Evolutionary conservation across 1,140 invertebrate genomes (phyloP).

Genomic region (Radopholus similis): DNA sequence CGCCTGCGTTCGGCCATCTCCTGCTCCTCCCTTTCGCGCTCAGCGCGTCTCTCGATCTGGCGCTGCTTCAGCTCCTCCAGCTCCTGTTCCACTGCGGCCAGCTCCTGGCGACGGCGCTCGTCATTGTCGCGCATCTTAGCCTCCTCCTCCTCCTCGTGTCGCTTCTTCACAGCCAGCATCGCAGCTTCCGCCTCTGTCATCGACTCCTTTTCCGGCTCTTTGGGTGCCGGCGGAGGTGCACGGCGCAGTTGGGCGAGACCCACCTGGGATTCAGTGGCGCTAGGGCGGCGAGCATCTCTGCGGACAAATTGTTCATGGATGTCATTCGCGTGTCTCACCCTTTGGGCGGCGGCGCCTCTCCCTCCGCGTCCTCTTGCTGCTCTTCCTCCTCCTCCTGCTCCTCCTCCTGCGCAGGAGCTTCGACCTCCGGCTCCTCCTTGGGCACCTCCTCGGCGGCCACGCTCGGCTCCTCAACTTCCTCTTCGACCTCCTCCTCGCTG

Average conservation of each 20-base stretch:
- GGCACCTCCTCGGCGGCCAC: slow-evolving; percentile 18
- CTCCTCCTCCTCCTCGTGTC: slow-evolving; percentile 48
- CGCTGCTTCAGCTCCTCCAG: slow-evolving; percentile 34
- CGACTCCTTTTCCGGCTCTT: slow-evolving; percentile 26
- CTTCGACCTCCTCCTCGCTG: slow-evolving; percentile 26
- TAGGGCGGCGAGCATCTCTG: slow-evolving; percentile 12
- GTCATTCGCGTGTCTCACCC: not conserved
- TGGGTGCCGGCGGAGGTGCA: slow-evolving; percentile 28
- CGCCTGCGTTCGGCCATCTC: slow-evolving; percentile 47
- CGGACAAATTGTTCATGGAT: not conserved
- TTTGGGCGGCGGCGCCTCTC: not conserved
- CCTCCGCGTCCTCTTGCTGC: not conserved
- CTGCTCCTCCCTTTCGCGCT: slow-evolving; percentile 43
- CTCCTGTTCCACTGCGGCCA: slow-evolving; percentile 39
- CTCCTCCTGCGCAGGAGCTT: slow-evolving; percentile 14
- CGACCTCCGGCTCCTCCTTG: slow-evolving; percentile 1
- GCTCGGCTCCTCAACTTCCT: slow-evolving; percentile 34
- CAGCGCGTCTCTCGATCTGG: slow-evolving; percentile 32
- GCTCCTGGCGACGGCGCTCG: slow-evolving; percentile 30
- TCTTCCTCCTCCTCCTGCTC: slow-evolving; percentile 11
- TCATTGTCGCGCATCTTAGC: slow-evolving; percentile 45
- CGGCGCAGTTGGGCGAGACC: slow-evolving; percentile 5
- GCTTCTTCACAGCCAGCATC: slow-evolving; percentile 47
- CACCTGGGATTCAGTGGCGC: not conserved
- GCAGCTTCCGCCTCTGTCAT: slow-evolving; percentile 49